Conservation (phyloP, 2,797 vertebrate genomes). For the Alexandromys oeconomus region DNA sequence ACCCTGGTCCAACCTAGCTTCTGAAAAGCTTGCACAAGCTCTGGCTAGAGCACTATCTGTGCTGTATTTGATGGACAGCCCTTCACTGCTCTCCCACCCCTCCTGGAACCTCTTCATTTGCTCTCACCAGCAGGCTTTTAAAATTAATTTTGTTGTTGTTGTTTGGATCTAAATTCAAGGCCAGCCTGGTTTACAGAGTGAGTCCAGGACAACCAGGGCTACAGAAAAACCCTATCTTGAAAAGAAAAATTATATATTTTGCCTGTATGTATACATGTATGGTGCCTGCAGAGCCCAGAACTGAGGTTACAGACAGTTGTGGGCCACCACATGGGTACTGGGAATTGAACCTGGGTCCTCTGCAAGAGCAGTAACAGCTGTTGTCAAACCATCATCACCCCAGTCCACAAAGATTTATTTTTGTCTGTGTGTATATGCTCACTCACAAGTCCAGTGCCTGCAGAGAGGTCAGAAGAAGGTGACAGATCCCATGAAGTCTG, state of each 20-base stretch:
- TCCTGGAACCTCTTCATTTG: background rate
- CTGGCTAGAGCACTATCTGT: background rate
- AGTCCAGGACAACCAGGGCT: background rate
- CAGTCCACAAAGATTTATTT: background rate
- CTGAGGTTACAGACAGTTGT: background rate
- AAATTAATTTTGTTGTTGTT: background rate
- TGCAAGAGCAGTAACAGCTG: background rate
- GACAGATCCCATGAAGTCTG: background rate
- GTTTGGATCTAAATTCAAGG: background rate
- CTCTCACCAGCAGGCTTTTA: background rate
- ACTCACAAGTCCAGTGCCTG: background rate
- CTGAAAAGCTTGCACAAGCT: background rate
- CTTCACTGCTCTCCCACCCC: rapidly evolving
- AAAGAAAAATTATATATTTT: background rate
- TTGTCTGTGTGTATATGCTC: background rate
- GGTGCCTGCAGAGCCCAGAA: background rate
- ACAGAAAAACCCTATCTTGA: background rate
- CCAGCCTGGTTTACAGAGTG: background rate
- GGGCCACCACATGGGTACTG: background rate
- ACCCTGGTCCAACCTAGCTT: background rate
- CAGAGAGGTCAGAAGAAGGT: background rate
- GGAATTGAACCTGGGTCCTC: background rate
- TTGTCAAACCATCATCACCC: background rate
- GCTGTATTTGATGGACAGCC: background rate
- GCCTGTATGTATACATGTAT: background rate